These are phyloP conservation scores for Notocelia uddmanniana DNA, from an alignment of 2,888 invertebrate species.

Conservation along the genomic window DNA sequence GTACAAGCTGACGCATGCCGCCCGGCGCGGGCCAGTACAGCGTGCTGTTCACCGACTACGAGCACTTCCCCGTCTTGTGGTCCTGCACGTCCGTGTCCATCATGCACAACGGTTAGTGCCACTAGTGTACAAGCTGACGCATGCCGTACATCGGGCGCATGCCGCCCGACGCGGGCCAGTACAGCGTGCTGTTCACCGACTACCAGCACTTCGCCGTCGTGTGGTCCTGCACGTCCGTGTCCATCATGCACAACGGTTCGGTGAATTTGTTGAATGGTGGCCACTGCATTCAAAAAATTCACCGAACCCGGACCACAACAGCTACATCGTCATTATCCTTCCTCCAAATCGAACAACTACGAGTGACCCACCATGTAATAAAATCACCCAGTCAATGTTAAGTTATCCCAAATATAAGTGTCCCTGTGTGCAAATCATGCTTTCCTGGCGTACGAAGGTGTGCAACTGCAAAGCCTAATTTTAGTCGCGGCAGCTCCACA, in stretches of 20 bases:
- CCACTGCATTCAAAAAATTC: too few species aligned
- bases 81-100: constrained; percentile 76
- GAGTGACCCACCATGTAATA: too few species aligned
- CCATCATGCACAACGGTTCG: constrained; percentile 1
- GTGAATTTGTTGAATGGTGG: too few species aligned
- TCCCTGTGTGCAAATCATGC: too few species aligned
- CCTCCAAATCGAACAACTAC: too few species aligned
- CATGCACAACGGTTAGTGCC: constrained; percentile 42
- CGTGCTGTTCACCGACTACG: constrained; percentile 85
- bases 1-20: neutral
- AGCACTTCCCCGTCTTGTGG: constrained; percentile 87
- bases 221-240: constrained; percentile 84
- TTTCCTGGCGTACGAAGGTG: too few species aligned
- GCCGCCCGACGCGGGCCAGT: neutral
- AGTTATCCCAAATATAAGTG: too few species aligned
- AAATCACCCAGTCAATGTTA: too few species aligned
- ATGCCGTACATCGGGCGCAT: neutral
- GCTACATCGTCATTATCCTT: too few species aligned
- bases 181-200: constrained; percentile 80
- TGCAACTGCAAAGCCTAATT: too few species aligned
- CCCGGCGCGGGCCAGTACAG: neutral
- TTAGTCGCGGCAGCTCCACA: too few species aligned
- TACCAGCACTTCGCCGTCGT: constrained; percentile 87
- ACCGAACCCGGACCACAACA: too few species aligned
- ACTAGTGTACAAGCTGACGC: neutral